Percentiles rank a stretch among this genome's conserved stretches.
phyloP scores from a whole-genome alignment of 53 echinoderm and acorn worm species.

The Echinometra lucunter region DNA sequence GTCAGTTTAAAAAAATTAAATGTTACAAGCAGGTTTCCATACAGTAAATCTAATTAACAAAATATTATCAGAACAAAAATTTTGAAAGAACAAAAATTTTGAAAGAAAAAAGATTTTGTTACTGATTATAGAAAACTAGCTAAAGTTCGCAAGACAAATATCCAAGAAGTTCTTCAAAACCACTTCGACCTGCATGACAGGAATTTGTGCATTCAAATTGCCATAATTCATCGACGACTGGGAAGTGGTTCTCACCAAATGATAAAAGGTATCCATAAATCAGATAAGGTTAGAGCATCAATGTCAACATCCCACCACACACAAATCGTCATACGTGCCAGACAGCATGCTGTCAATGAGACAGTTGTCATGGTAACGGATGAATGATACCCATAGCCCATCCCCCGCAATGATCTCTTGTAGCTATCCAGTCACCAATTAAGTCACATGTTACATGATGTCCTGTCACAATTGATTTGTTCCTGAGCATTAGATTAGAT shows the following conservation, averaged over 20 bases:
- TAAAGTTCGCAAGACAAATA: background rate
- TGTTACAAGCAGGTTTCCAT: background rate
- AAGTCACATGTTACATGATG: background rate
- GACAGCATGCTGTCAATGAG: conserved; percentile 2
- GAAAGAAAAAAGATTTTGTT: too few species aligned
- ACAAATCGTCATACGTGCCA: conserved; percentile 47
- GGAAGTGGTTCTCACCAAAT: background rate
- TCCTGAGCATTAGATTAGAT: background rate
- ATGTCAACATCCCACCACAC: conserved; percentile 48
- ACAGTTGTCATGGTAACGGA: conserved; percentile 31
- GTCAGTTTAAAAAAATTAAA: background rate
- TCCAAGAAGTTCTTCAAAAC: background rate
- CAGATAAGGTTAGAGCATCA: background rate
- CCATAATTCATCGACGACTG: background rate
- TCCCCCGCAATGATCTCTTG: background rate
- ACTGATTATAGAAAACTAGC: background rate
- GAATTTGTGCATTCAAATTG: background rate
- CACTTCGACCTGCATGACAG: background rate
- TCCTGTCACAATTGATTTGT: conserved; percentile 7
- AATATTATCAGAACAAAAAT: too few species aligned
- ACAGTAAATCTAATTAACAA: background rate
- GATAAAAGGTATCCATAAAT: conserved; percentile 6
- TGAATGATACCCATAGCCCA: conserved; percentile 3
- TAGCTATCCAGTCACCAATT: background rate
- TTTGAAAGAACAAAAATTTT: too few species aligned